Evolutionary conservation across 2,888 invertebrate genomes (phyloP), one percentile per base, ranked within the genome.

Genomic region (Heterodera filipjevi): DNA sequence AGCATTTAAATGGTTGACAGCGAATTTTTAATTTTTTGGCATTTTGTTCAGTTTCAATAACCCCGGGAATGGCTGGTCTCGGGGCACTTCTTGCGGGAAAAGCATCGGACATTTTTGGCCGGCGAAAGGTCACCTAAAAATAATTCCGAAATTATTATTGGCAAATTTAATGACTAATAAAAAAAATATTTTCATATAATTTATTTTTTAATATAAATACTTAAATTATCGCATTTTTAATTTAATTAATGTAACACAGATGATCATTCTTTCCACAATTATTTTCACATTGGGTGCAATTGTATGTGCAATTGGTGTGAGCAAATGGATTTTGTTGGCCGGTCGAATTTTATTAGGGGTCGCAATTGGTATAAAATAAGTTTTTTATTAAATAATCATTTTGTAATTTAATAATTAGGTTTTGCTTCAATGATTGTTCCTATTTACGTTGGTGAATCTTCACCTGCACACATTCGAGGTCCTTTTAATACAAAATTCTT

Each of bases 361-460:
- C 12, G 87, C 86, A 6, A 85, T 87, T 66, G 87, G 85, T 85
- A n/a, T 71, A 19, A 59, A 27, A 22, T 27, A 8, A 59, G 27
- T 59, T n/a, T 16, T 30, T 5, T 49, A 39, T 16, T 71, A 44
- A 68, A 46, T 33, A 64, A 64, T 35, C 22, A 72, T 32, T 16
- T 44, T 71, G 32, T 64, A 39, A 27, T 33, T 49, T 2, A 35
- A n/a, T 32, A 46, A 44, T 1, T 68, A 85, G 85, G 88, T 5
- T 83, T 88, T 71, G 86, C 88, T 3, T 87, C 87, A 3, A 92
- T 91, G 91, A 91, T 91, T 59, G 91, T 92, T 5, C 92, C 92
- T 3, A 90, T 92, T 81, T 92, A 92, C 85, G 91, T 92, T 64
- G 91, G 91, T 35, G 92, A 92, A 86, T 89, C 90, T 75, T 90